Evolutionary conservation across 2,797 vertebrate genomes (phyloP), one percentile per base, ranked within the genome.

Genomic region (Neopelma chrysocephalum): DNA sequence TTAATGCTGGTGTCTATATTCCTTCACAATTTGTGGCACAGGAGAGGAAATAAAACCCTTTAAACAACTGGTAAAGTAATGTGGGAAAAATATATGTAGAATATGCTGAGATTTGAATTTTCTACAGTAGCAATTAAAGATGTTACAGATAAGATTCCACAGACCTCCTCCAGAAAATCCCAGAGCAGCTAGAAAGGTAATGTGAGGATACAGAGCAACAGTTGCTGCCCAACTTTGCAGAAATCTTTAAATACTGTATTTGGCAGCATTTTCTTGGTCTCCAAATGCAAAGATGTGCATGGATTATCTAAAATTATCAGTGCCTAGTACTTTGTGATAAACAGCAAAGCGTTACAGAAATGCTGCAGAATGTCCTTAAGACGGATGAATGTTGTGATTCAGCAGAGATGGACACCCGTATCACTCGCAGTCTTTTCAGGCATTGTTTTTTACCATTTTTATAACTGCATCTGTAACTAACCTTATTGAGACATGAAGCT

Each of bases 121-220:
- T 88, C 69, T 85, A 38, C 42, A 29, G 77, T 50, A 81, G 82
- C 50, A 90, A 68, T 90, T 94, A 86, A 81, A 91, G 82, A 76
- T 89, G 34, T 21, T 72, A 25, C 19, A 92, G 70, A 93, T 87
- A 94, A 94, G 65, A 80, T 86, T 75, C 29, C 50, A 47, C 61
- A 82, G 26, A 61, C 72, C 81, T 86, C 92, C 80, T 90, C 76
- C 88, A 90, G 86, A 89, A 94, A 94, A 93, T 87, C 83, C 26
- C 73, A 82, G 62, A 93, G 84, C 32, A 92, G n/a, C 69, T 73
- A 60, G 40, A 91, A 87, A 89, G 68, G 77, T 94, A 42, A 93
- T 61, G 23, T 53, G 51, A 90, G 92, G 90, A 76, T 76, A 89
- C 47, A 38, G 73, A 77, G 78, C 62, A 45, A 34, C 32, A 38